Evolutionary conservation across 2,797 vertebrate genomes (phyloP).

Genomic region (Lindbergichthys nudifrons): DNA sequence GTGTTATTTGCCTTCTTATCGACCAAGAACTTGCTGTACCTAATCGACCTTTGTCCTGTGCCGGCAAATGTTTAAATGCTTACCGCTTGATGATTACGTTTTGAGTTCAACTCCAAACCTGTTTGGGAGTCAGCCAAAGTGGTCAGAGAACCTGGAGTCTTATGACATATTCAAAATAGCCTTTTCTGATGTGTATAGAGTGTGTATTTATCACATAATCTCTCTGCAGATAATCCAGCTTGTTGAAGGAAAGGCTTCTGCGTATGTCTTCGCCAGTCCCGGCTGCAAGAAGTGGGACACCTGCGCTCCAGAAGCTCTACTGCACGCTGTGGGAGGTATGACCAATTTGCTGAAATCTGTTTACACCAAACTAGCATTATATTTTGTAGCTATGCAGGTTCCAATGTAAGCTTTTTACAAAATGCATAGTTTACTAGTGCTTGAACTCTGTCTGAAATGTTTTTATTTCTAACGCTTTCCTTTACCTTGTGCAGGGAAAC

Average conservation of each 20-base stretch:
- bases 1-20: background rate
- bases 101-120: too few relatives aligned
- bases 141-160: too few relatives aligned
- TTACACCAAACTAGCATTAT: background rate
- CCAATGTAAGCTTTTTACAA: background rate
- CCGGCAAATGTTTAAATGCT: background rate
- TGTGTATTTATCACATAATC: background rate
- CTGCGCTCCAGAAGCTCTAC: conserved; percentile 94
- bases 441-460: background rate
- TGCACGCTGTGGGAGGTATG: conserved; percentile 93
- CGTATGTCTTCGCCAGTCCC: conserved; percentile 96
- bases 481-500: conserved; percentile 84
- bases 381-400: background rate
- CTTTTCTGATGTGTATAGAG: background rate
- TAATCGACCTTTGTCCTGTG: background rate
- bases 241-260: conserved; percentile 96
- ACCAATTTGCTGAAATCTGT: background rate
- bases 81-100: too few relatives aligned
- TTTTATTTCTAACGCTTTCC: background rate
- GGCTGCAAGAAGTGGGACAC: conserved; percentile 99
- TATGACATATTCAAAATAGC: background rate
- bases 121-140: too few relatives aligned
- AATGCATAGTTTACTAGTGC: background rate
- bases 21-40: too few relatives aligned
- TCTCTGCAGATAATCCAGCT: conserved; percentile 93